Percentiles rank a stretch among this genome's conserved stretches.
Evolutionary conservation across 2,113 vertebrate genomes (phyloP).

Genomic region (Neopipo cinnamomea): DNA sequence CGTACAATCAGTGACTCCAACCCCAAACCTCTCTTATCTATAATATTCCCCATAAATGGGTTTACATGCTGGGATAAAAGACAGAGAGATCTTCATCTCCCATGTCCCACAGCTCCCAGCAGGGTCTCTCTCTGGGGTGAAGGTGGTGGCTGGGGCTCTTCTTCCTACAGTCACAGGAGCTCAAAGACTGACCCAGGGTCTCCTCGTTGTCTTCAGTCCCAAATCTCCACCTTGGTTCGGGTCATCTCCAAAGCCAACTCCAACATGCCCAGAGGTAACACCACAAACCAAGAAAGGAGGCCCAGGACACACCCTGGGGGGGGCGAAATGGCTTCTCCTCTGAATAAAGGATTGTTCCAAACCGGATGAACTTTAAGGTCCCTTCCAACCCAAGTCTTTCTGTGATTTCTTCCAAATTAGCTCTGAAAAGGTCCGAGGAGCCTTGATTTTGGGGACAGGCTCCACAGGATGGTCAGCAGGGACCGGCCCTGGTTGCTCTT

Average conservation of each 20-base stretch:
- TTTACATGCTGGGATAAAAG: background rate
- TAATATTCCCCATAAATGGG: background rate
- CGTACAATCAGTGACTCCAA: background rate
- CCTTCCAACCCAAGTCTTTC: background rate
- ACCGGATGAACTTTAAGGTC: background rate
- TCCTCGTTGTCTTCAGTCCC: background rate
- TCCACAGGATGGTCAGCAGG: background rate
- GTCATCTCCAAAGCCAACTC: background rate
- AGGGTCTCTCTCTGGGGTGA: background rate
- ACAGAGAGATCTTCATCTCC: fast-evolving
- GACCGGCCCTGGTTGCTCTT: background rate
- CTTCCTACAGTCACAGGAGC: background rate
- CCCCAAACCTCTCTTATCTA: background rate
- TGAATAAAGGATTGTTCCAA: background rate
- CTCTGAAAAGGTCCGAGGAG: background rate
- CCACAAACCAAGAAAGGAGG: background rate
- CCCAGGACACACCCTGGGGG: background rate
- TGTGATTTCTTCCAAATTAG: background rate
- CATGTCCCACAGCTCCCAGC: background rate
- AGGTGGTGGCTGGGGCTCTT: background rate
- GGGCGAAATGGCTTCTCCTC: fast-evolving
- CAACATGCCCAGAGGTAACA: background rate
- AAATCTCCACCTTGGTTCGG: background rate
- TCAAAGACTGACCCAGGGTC: background rate
- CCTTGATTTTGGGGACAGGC: background rate